Conservation (phyloP, 1,140 invertebrate species). For the Drosophila pseudoananassae region DNA sequence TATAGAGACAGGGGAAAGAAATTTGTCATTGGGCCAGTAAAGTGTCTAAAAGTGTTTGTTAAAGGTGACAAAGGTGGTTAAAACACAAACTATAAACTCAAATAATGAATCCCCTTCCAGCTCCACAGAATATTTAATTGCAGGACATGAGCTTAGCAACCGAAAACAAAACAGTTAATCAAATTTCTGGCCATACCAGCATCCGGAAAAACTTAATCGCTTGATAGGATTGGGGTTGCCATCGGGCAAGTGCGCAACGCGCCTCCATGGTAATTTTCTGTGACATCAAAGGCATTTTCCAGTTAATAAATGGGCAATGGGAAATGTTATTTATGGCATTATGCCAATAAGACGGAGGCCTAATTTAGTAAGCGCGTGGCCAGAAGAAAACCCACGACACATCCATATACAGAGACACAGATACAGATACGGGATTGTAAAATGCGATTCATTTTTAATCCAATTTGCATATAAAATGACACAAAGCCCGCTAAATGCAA, state of each 20-base stretch:
- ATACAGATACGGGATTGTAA: slow-evolving; percentile 52
- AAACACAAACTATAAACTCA: slow-evolving; percentile 2
- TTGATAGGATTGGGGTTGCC: slow-evolving; percentile 67
- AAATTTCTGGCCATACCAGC: slow-evolving; percentile 52
- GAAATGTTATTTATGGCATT: slow-evolving; percentile 66
- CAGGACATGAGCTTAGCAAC: slow-evolving; percentile 67
- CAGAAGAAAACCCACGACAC: slow-evolving; percentile 34
- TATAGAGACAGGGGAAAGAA: neutral
- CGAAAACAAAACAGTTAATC: slow-evolving; percentile 60
- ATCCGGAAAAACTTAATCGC: slow-evolving; percentile 63
- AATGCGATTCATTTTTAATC: slow-evolving; percentile 79
- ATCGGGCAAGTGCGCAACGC: slow-evolving; percentile 47
- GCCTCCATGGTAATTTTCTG: slow-evolving; percentile 57
- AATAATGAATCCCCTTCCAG: slow-evolving; percentile 1
- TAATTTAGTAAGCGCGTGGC: slow-evolving; percentile 72
- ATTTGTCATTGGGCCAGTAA: slow-evolving; percentile 21
- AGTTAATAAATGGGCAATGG: slow-evolving; percentile 73
- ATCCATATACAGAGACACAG: slow-evolving; percentile 25
- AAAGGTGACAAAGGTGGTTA: slow-evolving; percentile 9
- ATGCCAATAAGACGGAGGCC: slow-evolving; percentile 66
- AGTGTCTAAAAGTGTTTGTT: neutral
- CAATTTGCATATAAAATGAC: slow-evolving; percentile 82
- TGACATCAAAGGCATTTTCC: slow-evolving; percentile 77
- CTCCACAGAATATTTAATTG: slow-evolving; percentile 47
- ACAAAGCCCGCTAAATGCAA: slow-evolving; percentile 82